These are phyloP conservation scores for Drosophila kurseongensis DNA, from an alignment of 1,140 invertebrate genomes.

Conservation along the genomic window DNA sequence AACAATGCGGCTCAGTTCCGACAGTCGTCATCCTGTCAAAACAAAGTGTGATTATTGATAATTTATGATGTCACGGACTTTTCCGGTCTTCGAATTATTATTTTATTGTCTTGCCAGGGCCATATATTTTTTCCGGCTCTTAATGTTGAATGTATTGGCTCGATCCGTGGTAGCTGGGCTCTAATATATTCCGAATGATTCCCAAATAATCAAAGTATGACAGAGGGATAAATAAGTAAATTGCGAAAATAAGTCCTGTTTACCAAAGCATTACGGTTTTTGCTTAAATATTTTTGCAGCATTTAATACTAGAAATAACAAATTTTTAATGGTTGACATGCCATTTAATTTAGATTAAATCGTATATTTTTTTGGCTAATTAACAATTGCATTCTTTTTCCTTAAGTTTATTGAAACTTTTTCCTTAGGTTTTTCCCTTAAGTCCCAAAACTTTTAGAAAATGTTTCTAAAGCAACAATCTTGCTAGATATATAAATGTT, in stretches of 20 bases:
- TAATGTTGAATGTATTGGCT: constrained; percentile 10
- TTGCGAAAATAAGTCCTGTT: not conserved
- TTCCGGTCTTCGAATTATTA: constrained; percentile 65
- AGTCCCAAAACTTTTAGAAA: too few species aligned
- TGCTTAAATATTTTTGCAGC: not conserved
- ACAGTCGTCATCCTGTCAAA: constrained; percentile 81
- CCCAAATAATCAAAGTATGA: constrained; percentile 14
- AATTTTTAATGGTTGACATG: too few species aligned
- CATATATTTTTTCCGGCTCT: constrained; percentile 35
- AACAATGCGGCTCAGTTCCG: constrained; percentile 75
- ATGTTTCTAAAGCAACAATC: not conserved
- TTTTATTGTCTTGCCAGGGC: constrained; percentile 57
- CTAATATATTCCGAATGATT: constrained; percentile 32
- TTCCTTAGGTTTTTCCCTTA: too few species aligned
- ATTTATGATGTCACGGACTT: constrained; percentile 83
- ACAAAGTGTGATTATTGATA: constrained; percentile 84
- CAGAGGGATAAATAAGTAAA: constrained; percentile 13
- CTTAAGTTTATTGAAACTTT: too few species aligned
- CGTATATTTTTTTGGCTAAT: too few species aligned
- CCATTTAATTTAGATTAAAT: too few species aligned
- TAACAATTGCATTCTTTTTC: too few species aligned
- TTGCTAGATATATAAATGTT: not conserved
- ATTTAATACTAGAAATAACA: too few species aligned
- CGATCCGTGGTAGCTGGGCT: constrained; percentile 1
- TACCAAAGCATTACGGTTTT: not conserved